phyloP scores from a whole-genome alignment of 30 jellyfish, hydroid and myxozoan genomes.

The Haliclystus octoradiatus region DNA sequence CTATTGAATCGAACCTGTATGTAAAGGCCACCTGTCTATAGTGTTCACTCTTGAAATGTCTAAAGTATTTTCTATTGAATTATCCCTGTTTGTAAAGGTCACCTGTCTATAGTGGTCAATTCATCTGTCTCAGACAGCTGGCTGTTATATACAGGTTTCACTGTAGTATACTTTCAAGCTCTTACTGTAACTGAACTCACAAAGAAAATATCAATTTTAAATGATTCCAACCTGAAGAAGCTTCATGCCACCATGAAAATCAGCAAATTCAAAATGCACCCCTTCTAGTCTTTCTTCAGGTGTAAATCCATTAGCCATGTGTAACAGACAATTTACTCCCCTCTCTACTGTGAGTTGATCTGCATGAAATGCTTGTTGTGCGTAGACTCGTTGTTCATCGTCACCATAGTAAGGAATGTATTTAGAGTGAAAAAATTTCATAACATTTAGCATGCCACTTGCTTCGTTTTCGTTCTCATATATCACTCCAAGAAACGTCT shows the following conservation, averaged over 20 bases:
- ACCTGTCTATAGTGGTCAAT: no score
- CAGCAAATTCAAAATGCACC: conserved; percentile 16
- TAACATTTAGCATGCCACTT: conserved; percentile 9
- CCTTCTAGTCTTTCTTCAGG: conserved; percentile 19
- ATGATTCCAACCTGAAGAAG: conserved; percentile 7
- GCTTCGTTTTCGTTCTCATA: conserved; percentile 23
- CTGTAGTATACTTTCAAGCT: no score
- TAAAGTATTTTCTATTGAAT: background rate
- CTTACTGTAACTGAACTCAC: no score
- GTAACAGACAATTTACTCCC: conserved; percentile 17
- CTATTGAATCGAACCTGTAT: background rate
- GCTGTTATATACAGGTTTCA: no score
- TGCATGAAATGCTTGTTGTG: conserved; percentile 14
- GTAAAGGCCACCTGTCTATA: background rate
- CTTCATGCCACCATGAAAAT: conserved; percentile 20
- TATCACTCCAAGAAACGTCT: conserved; percentile 11
- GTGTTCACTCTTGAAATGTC: background rate
- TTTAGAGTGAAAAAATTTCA: conserved; percentile 4
- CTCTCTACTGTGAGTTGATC: conserved; percentile 20
- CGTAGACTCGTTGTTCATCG: conserved; percentile 2
- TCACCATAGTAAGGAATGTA: conserved; percentile 7
- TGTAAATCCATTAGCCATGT: conserved; percentile 11
- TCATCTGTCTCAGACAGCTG: no score
- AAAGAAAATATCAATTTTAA: no score
- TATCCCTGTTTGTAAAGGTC: no score